phyloP scores from a whole-genome alignment of 2,797 vertebrate genomes.

The Bothrops alternatus region DNA sequence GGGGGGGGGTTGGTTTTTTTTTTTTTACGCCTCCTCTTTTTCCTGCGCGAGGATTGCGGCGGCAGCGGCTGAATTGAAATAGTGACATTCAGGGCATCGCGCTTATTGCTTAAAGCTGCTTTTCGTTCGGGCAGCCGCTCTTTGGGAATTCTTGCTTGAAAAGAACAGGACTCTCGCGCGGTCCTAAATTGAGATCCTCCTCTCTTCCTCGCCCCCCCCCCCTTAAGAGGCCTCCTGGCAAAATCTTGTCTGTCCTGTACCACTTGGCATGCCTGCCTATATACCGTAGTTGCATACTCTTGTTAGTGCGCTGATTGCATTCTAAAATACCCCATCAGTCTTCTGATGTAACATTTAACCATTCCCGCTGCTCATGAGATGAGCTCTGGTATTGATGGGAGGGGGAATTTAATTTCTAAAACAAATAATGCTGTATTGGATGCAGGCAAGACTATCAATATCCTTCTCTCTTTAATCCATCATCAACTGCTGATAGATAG shows the following conservation, averaged over 20 bases:
- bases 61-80: neutral
- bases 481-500: neutral
- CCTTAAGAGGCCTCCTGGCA: neutral
- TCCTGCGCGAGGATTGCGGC: neutral
- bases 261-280: neutral
- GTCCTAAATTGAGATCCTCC: neutral
- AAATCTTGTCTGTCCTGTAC: neutral
- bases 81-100: neutral
- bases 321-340: neutral
- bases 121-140: neutral
- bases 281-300: neutral
- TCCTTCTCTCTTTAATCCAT: neutral
- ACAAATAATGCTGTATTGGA: neutral
- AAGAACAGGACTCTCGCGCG: neutral
- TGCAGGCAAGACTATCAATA: neutral
- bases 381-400: neutral
- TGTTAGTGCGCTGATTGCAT: neutral
- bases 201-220: neutral
- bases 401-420: neutral
- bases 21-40: neutral
- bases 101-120: constrained; percentile 5
- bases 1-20: neutral
- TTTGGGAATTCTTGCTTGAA: neutral
- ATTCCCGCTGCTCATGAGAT: neutral
- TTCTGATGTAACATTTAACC: neutral